A percentile compares a stretch with the other conserved stretches of the same genome.
These are phyloP conservation scores for Brachionus manjavacas DNA, from an alignment of 1,140 invertebrate genomes.

Conservation along the genomic window DNA sequence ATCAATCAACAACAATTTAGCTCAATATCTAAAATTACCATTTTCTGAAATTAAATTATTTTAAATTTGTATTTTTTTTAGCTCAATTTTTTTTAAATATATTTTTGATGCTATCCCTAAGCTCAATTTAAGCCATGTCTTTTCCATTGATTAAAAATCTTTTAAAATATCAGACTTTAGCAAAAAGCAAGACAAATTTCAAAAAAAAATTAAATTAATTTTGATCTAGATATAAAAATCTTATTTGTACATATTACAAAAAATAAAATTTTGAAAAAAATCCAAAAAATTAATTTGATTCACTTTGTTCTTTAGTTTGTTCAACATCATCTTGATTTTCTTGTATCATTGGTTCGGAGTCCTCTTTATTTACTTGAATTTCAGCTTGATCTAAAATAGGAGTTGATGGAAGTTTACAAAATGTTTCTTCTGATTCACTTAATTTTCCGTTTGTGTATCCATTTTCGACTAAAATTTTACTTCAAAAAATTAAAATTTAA, in stretches of 20 bases:
- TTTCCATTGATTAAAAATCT: background rate
- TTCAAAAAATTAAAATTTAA: background rate
- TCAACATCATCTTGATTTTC: background rate
- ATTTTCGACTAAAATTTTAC: conserved; percentile 28
- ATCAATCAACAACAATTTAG: background rate
- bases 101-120: background rate
- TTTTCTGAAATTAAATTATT: too few relatives aligned
- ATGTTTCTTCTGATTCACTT: background rate
- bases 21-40: too few relatives aligned
- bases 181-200: background rate
- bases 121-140: background rate
- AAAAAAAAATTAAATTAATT: background rate
- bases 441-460: background rate
- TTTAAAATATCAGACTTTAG: background rate
- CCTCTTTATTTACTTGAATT: background rate
- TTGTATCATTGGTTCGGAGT: background rate
- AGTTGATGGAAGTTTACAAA: background rate
- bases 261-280: background rate
- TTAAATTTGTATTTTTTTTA: too few relatives aligned
- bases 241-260: background rate
- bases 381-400: background rate
- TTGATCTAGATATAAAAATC: background rate
- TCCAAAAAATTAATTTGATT: background rate
- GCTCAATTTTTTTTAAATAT: background rate
- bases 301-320: background rate